Evolutionary conservation across 2,113 vertebrate species (phyloP).

Genomic region (Python bivittatus): DNA sequence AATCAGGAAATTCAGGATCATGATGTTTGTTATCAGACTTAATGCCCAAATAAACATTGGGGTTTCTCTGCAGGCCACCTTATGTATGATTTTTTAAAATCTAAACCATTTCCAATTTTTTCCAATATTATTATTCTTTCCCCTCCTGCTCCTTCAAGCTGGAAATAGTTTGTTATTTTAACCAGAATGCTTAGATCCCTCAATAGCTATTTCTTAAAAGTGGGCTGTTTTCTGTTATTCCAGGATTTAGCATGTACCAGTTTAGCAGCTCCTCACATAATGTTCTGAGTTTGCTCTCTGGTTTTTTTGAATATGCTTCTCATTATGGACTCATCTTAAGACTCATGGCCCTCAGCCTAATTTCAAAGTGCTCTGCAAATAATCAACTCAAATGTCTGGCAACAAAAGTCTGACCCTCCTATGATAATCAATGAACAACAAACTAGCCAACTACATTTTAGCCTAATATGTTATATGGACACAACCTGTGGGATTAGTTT

Average conservation of each 20-base stretch:
- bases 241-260: background rate
- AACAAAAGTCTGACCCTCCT: background rate
- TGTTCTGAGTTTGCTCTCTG: background rate
- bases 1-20: background rate
- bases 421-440: background rate
- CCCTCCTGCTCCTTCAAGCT: background rate
- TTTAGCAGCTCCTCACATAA: background rate
- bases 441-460: background rate
- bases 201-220: background rate
- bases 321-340: background rate
- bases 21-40: background rate
- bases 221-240: background rate
- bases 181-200: background rate
- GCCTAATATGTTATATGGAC: background rate
- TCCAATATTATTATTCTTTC: background rate
- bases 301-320: background rate
- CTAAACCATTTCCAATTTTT: background rate
- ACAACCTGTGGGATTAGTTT: background rate
- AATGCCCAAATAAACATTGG: background rate
- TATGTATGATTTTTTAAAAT: background rate
- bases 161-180: background rate
- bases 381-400: background rate
- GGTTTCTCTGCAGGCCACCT: background rate
- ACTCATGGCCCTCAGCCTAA: background rate
- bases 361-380: background rate